Evolutionary conservation across 2,888 invertebrate species (phyloP).

Genomic region (Leptopilina syphax): DNA sequence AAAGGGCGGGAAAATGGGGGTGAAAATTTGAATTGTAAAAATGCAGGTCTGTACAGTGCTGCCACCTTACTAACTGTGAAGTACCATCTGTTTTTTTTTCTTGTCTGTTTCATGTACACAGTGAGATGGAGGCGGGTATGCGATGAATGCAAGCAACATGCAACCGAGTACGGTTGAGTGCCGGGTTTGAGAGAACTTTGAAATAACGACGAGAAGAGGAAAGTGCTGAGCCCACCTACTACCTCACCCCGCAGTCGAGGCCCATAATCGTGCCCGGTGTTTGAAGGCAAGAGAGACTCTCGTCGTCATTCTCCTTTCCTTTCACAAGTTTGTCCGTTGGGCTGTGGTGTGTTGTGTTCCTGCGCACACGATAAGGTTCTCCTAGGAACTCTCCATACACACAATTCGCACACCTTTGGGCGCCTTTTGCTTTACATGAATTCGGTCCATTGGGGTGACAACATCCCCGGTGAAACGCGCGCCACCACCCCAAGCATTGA

Average conservation of each 20-base stretch:
- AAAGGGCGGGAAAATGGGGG: neutral
- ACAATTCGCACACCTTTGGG: neutral
- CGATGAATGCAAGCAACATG: constrained; percentile 4
- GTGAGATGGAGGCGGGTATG: neutral
- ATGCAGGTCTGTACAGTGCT: constrained; percentile 1
- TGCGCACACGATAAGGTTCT: constrained; percentile 17
- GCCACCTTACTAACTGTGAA: neutral
- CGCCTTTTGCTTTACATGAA: constrained; percentile 25
- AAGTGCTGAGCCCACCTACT: constrained; percentile 26
- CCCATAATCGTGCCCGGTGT: neutral
- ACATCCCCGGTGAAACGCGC: constrained; percentile 20
- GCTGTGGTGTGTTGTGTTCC: constrained; percentile 46
- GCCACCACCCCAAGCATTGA: constrained; percentile 44
- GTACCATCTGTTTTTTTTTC: neutral
- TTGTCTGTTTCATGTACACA: neutral
- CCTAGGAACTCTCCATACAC: neutral
- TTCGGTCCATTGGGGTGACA: constrained; percentile 31
- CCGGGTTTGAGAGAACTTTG: constrained; percentile 2
- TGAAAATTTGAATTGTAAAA: constrained; percentile 15
- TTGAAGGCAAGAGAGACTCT: neutral
- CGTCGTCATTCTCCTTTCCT: constrained; percentile 55
- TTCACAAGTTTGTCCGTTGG: constrained; percentile 66
- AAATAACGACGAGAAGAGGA: constrained; percentile 19
- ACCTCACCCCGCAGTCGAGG: neutral
- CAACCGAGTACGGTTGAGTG: neutral